phyloP scores from a whole-genome alignment of 2,888 invertebrate genomes.

The Lithophane socia region DNA sequence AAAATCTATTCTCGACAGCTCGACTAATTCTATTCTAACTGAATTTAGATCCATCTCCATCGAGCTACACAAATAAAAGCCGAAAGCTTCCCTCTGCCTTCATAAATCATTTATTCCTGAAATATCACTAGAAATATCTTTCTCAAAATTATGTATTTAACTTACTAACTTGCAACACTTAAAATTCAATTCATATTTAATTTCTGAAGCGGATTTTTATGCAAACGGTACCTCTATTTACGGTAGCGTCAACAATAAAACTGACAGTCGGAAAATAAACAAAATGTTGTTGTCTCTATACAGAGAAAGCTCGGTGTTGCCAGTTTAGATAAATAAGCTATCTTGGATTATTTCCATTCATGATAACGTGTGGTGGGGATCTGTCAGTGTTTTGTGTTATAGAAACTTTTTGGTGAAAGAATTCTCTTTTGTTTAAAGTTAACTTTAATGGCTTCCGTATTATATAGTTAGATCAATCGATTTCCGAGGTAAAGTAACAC shows the following conservation, averaged over 20 bases:
- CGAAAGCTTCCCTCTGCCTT: neutral
- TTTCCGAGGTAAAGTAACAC: neutral
- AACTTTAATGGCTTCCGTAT: slow-evolving; percentile 29
- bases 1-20: neutral
- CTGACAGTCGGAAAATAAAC: slow-evolving; percentile 65
- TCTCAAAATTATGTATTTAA: neutral
- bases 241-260: slow-evolving; percentile 65
- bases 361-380: slow-evolving; percentile 55
- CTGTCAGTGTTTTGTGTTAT: slow-evolving; percentile 49
- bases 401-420: slow-evolving; percentile 37
- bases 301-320: slow-evolving; percentile 55
- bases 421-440: slow-evolving; percentile 36
- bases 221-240: slow-evolving; percentile 48
- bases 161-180: neutral
- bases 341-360: slow-evolving; percentile 47
- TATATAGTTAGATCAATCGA: slow-evolving; percentile 40
- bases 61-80: neutral
- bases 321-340: slow-evolving; percentile 61
- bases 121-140: neutral
- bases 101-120: neutral
- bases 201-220: slow-evolving; percentile 23
- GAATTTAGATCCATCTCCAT: neutral
- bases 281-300: slow-evolving; percentile 64
- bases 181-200: slow-evolving; percentile 15
- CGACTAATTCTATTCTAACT: neutral